These are phyloP conservation scores for Rhyacichthys aspro DNA, from an alignment of 2,797 vertebrate genomes.

Conservation along the genomic window DNA sequence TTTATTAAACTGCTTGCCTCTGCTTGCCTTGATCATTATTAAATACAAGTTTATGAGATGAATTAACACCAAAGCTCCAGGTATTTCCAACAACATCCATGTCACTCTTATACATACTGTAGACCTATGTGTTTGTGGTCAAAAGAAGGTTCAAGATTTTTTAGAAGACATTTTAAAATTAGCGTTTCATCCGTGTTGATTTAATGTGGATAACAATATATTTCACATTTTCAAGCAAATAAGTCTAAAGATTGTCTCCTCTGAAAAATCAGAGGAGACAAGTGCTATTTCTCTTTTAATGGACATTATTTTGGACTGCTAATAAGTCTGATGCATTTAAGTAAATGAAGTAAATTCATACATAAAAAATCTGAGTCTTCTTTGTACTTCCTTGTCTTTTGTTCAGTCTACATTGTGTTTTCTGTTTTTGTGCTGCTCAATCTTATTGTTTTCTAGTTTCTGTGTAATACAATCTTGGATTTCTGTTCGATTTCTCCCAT, in stretches of 20 bases:
- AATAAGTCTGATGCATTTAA: too few relatives aligned
- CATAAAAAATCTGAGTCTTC: slow-evolving; percentile 48
- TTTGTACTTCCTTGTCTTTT: slow-evolving; percentile 35
- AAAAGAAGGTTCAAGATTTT: slow-evolving; percentile 51
- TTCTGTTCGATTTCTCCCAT: slow-evolving; percentile 7
- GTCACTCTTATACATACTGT: slow-evolving; percentile 27
- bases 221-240: neutral
- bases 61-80: slow-evolving; percentile 78
- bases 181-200: neutral
- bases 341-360: too few relatives aligned
- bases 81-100: slow-evolving; percentile 69
- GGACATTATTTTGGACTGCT: slow-evolving; percentile 26
- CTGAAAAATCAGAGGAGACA: too few relatives aligned
- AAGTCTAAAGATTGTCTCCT: neutral
- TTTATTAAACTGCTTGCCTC: slow-evolving; percentile 79
- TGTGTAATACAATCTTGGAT: slow-evolving; percentile 10
- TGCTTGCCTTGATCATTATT: slow-evolving; percentile 82
- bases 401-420: slow-evolving; percentile 9
- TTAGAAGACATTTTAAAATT: too few relatives aligned
- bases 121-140: slow-evolving; percentile 33
- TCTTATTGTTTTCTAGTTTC: too few relatives aligned
- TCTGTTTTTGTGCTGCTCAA: slow-evolving; percentile 7
- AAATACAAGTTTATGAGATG: slow-evolving; percentile 81
- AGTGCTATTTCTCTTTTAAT: too few relatives aligned
- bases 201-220: neutral